Evolutionary conservation across 2,797 vertebrate species (phyloP), one percentile per base, ranked within the genome.

Genomic region (Gallirallus australis): DNA sequence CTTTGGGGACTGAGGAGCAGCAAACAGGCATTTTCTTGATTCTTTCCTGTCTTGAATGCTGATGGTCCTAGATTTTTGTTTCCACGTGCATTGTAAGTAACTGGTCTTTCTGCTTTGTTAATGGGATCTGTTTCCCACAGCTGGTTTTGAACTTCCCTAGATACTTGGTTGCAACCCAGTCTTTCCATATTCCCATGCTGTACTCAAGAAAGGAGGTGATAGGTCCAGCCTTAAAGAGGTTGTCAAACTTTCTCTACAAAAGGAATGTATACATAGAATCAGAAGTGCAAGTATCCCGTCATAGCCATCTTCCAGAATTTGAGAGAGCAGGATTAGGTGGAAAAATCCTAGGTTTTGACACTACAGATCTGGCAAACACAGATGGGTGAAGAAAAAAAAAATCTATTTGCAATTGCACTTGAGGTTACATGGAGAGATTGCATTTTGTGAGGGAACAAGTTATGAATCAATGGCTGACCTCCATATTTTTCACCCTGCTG

Each of bases 241-340:
- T 78, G 68, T 78, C 40, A 78, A 83, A 71, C 24, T 47, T 82
- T 77, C 39, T 40, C 21, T 71, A 25, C 6, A 16, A 80, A 76
- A 61, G 80, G 81, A 85, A 87, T 35, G 25, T 31, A 70, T 71
- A 42, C 56, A 47, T 3, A 53, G 84, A 85, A 59, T 80, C 39
- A 57, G 64, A 95, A 48, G 42, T 92, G 73, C 73, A 91, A 82
- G 17, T 92, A 66, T 88, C 81, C 57, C 90, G 39, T 95, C 91
- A 90, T 66, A 93, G 7, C 12, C 15, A n/a, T 87, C 76, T 80
- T 88, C 15, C 24, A 50, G 65, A 48, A 52, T 52, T 23, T 64
- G n/a, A 81, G 28, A 90, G 28, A 73, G 5, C 5, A 52, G 15
- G 47, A 42, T 56, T 68, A 71, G 57, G n/a, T 70, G 20, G 42